Percentiles rank a stretch among this genome's conserved stretches.
These are phyloP conservation scores for Rhyacophila evoluta DNA, from an alignment of 2,888 invertebrate species.

Conservation along the genomic window DNA sequence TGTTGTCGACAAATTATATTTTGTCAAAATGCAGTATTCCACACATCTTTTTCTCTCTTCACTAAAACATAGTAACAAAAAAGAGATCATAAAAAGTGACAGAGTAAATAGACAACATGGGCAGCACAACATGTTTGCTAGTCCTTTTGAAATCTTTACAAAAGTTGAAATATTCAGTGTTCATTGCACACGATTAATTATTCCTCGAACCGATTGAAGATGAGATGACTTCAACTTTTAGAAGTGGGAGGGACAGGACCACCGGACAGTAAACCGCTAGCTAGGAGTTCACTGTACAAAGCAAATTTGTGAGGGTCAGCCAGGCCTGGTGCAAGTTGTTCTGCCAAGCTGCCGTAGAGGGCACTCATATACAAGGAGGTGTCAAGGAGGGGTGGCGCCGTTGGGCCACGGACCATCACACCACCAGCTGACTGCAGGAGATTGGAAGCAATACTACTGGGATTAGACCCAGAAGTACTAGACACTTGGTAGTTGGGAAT, in stretches of 20 bases:
- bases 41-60: no score
- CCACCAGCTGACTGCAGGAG: constrained; percentile 56
- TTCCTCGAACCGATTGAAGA: background rate
- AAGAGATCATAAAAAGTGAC: no score
- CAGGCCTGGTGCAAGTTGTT: constrained; percentile 58
- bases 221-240: constrained; percentile 60
- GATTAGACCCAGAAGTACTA: constrained; percentile 57
- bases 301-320: constrained; percentile 64
- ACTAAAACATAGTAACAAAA: no score
- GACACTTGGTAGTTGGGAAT: constrained; percentile 65
- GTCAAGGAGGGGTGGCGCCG: constrained; percentile 60
- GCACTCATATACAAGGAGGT: constrained; percentile 64
- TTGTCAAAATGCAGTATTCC: no score
- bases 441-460: constrained; percentile 52
- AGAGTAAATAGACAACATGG: no score
- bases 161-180: no score
- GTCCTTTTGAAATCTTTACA: no score
- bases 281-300: constrained; percentile 65
- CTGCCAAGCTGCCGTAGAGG: constrained; percentile 62
- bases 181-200: no score
- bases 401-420: constrained; percentile 52
- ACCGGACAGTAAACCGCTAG: constrained; percentile 61
- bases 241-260: constrained; percentile 62
- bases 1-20: no score
- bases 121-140: no score